Conservation (phyloP, 2,888 invertebrate species). For the Stegophylla sp. region DNA sequence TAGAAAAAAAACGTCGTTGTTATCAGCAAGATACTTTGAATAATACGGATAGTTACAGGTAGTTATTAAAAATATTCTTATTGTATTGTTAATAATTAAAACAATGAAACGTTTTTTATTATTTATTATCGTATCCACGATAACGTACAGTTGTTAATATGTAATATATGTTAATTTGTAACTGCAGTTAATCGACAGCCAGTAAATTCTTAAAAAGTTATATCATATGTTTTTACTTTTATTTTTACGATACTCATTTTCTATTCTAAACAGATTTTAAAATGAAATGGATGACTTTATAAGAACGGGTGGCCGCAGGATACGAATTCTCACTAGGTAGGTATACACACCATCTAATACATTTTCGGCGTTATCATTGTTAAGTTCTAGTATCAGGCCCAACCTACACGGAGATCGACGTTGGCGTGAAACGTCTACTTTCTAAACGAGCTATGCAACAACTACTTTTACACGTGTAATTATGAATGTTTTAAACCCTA, state of each 20-base stretch:
- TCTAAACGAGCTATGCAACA: slow-evolving; percentile 49
- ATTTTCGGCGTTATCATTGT: slow-evolving; percentile 51
- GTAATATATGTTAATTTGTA: too few species aligned
- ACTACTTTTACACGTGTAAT: slow-evolving; percentile 55
- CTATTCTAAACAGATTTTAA: not conserved
- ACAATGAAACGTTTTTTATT: too few species aligned
- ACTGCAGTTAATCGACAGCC: too few species aligned
- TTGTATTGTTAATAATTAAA: too few species aligned
- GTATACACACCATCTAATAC: not conserved
- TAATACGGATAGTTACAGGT: too few species aligned
- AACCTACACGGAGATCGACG: slow-evolving; percentile 39
- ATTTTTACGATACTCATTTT: not conserved
- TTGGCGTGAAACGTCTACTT: slow-evolving; percentile 55
- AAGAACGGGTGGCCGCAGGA: slow-evolving; percentile 16
- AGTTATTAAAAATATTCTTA: too few species aligned
- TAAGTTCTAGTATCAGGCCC: slow-evolving; percentile 40
- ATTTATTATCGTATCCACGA: too few species aligned
- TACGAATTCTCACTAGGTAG: not conserved
- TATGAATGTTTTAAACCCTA: slow-evolving; percentile 44
- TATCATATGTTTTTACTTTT: not conserved
- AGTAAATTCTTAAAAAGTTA: too few species aligned
- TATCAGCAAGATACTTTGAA: too few species aligned
- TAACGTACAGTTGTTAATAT: too few species aligned
- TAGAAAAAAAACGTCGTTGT: too few species aligned
- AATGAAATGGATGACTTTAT: not conserved